Evolutionary conservation across 2,888 invertebrate genomes (phyloP), one percentile per base, ranked within the genome.

Genomic region (Dasysyrphus albostriatus): DNA sequence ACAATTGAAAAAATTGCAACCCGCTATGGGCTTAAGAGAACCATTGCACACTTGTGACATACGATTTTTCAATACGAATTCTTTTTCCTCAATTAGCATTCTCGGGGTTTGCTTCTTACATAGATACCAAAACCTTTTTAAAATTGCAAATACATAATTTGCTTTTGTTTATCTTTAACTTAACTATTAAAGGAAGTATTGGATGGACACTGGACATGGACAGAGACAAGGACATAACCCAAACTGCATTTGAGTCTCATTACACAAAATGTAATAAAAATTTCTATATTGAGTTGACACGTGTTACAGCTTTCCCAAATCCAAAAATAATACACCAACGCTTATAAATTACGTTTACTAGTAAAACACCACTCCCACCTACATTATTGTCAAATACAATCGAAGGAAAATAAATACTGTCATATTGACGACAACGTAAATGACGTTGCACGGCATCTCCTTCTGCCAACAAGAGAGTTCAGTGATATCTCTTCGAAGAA

Each of bases 401-500:
- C 34, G 16, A 58, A 10, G 34, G 5, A 37, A 34, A 58, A 24
- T 24, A 44, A 67, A 74, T 37, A 54, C 39, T 42, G n/a, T n/a
- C n/a, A 54, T 54, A 54, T 54, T 39, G 24, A 42, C 3, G 37
- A 37, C 51, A 42, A 39, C 34, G 47, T 3, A 10, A 10, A 14
- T 16, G n/a, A 49, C 49, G 1, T 59, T 67, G 42, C 59, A 67
- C 19, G 44, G n/a, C n/a, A 44, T 63, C 1, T 65, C 19, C 49
- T 29, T 65, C 39, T 44, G 51, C 69, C 73, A 73, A 78, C 73
- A 73, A 78, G n/a, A 29, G 58, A 51, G 19, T 37, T 37, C n/a
- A n/a, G n/a, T 44, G 73, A 61, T 79, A 83, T 79, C 78, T 83
- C 59, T 47, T 12, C 37, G 61, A 65, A 77, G 70, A 56, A 61